Conservation (phyloP, 2,113 vertebrate genomes). For the Felis chaus region DNA sequence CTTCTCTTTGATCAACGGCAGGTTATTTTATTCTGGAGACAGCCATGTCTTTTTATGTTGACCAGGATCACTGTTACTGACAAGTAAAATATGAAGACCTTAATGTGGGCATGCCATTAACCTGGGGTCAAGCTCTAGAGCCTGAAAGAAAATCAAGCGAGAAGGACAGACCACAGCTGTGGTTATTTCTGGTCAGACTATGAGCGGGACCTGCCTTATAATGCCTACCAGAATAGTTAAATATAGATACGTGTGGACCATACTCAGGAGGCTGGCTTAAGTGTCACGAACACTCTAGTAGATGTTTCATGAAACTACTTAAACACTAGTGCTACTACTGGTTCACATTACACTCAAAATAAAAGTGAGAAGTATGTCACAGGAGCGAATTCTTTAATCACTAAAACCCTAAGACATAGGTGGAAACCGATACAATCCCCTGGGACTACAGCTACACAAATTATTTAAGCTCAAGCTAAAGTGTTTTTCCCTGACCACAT, state of each 20-base stretch:
- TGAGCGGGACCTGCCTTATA: not conserved
- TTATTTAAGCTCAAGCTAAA: constrained; percentile 30
- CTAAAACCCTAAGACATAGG: constrained; percentile 28
- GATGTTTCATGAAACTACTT: not conserved
- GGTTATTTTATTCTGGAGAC: not conserved
- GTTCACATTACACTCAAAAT: constrained; percentile 1
- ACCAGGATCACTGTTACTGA: not conserved
- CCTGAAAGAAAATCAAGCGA: not conserved
- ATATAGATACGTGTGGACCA: not conserved
- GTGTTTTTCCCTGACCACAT: constrained; percentile 32
- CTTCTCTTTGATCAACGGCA: not conserved
- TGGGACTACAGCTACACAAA: not conserved
- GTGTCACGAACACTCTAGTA: not conserved
- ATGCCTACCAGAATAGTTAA: not conserved
- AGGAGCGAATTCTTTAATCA: not conserved
- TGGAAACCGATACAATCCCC: not conserved
- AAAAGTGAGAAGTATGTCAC: not conserved
- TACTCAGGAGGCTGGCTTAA: not conserved
- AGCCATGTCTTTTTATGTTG: constrained; percentile 16
- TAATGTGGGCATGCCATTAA: constrained; percentile 19
- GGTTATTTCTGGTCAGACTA: not conserved
- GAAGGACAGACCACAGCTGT: not conserved
- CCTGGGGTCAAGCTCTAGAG: not conserved
- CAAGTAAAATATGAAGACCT: constrained; percentile 42
- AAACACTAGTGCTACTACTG: not conserved